A percentile compares a stretch with the other conserved stretches of the same genome.
Evolutionary conservation across 2,113 vertebrate species (phyloP).

Genomic region (Pangasianodon hypophthalmus): DNA sequence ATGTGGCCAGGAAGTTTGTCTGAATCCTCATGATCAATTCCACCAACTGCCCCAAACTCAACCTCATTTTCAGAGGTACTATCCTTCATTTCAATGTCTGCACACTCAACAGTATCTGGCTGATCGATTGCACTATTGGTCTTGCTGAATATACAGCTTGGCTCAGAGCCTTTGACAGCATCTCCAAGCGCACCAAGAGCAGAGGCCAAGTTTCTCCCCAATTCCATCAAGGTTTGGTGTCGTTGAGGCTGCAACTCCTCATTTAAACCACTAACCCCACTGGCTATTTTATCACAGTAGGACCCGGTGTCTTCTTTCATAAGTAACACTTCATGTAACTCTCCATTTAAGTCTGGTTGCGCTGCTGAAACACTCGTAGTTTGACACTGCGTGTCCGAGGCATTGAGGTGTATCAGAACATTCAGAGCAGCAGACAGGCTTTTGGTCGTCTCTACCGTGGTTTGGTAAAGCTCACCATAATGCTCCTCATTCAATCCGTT

Average conservation of each 20-base stretch:
- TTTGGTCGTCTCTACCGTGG: conserved; percentile 90
- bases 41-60: conserved; percentile 74
- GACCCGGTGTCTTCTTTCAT: conserved; percentile 65
- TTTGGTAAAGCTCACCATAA: conserved; percentile 83
- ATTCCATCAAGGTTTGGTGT: conserved; percentile 84
- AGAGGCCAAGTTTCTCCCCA: conserved; percentile 84
- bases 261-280: conserved; percentile 83
- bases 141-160: conserved; percentile 67
- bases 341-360: conserved; percentile 40
- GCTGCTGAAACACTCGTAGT: conserved; percentile 12
- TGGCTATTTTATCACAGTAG: conserved; percentile 71
- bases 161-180: conserved; percentile 79
- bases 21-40: conserved; percentile 55
- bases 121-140: conserved; percentile 65
- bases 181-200: conserved; percentile 84
- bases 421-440: conserved; percentile 91
- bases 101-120: conserved; percentile 56
- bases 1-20: not conserved
- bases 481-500: conserved; percentile 54
- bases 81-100: conserved; percentile 65
- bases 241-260: conserved; percentile 85
- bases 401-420: conserved; percentile 71
- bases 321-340: conserved; percentile 24
- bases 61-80: conserved; percentile 64
- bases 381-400: conserved; percentile 33